These are phyloP conservation scores for Caiman crocodilus DNA, from an alignment of 2,797 vertebrate species.

Conservation along the genomic window DNA sequence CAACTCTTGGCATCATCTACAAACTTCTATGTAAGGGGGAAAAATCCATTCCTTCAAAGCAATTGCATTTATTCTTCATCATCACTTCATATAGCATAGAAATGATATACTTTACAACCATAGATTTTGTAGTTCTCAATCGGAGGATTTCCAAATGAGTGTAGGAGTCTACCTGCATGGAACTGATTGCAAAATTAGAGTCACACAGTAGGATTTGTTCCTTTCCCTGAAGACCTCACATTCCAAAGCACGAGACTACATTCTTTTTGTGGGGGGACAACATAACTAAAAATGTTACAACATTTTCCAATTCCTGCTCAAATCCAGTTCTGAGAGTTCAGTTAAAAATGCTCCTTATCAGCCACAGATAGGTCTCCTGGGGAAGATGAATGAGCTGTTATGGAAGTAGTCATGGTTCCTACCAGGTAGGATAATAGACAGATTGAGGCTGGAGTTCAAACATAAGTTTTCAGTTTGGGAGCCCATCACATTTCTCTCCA, in stretches of 20 bases:
- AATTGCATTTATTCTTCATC: background rate
- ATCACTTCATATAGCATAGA: too few relatives aligned
- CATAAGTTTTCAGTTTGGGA: background rate
- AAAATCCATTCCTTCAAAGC: background rate
- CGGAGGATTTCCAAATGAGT: background rate
- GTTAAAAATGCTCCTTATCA: background rate
- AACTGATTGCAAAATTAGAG: background rate
- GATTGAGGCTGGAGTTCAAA: background rate
- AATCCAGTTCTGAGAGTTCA: background rate
- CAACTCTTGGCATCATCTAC: rapidly evolving
- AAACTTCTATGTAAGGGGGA: background rate
- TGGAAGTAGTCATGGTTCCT: background rate
- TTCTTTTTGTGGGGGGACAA: too few relatives aligned
- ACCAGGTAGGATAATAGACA: background rate
- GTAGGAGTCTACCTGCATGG: background rate
- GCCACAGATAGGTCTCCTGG: background rate
- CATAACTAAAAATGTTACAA: background rate
- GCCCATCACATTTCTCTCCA: background rate
- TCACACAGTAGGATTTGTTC: background rate
- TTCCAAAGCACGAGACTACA: too few relatives aligned
- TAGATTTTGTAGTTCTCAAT: background rate
- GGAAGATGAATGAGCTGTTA: background rate
- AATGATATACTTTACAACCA: too few relatives aligned
- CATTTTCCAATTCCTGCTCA: background rate
- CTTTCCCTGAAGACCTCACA: background rate